A percentile compares a stretch with the other conserved stretches of the same genome.
These are phyloP conservation scores for Pteronotus mesoamericanus DNA, from an alignment of 2,797 vertebrate species.

Conservation along the genomic window DNA sequence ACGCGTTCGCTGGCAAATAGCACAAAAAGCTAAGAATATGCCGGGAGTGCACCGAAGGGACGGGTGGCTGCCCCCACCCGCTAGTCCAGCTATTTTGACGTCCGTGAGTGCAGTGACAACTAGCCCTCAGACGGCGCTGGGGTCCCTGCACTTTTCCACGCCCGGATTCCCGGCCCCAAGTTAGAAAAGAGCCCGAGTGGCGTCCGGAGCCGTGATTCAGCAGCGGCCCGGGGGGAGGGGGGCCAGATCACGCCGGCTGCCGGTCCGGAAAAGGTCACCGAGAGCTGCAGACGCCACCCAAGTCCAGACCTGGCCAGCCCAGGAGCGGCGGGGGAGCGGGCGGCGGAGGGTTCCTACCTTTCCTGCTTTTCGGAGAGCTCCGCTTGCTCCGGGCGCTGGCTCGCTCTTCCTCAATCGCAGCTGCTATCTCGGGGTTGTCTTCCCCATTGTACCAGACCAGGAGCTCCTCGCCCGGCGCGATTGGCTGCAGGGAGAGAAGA, in stretches of 20 bases:
- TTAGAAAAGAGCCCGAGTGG: not conserved
- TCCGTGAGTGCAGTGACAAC: not conserved
- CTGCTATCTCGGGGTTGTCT: constrained; percentile 98
- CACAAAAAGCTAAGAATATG: not conserved
- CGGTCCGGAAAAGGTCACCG: not conserved
- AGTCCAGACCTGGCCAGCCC: not conserved
- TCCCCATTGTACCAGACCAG: constrained; percentile 97
- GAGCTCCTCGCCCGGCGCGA: constrained; percentile 93
- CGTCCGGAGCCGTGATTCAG: constrained; percentile 50
- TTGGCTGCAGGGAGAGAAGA: constrained; percentile 89
- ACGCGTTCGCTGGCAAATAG: not conserved
- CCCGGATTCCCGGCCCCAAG: not conserved
- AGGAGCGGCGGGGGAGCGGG: not conserved
- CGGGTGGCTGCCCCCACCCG: not conserved
- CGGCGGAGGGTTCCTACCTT: constrained; percentile 85
- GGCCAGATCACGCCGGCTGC: not conserved
- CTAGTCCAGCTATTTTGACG: not conserved
- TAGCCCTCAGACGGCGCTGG: not conserved
- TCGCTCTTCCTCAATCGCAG: constrained; percentile 97
- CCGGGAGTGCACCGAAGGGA: not conserved
- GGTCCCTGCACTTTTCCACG: not conserved
- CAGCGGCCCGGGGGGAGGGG: constrained; percentile 31
- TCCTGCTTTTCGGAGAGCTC: constrained; percentile 88
- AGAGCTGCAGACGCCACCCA: not conserved
- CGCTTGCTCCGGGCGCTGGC: constrained; percentile 89